phyloP scores from a whole-genome alignment of 2,888 invertebrate genomes.

The Himalopsyche japonica region DNA sequence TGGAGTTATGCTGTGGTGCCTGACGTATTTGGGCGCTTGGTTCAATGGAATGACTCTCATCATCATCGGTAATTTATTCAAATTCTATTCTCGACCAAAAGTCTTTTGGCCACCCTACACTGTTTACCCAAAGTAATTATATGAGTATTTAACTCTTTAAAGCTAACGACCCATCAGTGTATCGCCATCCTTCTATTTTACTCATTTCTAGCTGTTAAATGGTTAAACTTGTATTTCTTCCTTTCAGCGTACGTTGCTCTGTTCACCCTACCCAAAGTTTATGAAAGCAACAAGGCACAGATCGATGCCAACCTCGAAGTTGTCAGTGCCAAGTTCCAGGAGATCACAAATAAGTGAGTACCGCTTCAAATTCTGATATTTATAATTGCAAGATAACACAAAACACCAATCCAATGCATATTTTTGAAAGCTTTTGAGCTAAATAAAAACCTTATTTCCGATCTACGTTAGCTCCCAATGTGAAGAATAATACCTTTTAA shows the following conservation, averaged over 20 bases:
- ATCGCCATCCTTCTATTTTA: no score
- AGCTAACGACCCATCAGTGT: no score
- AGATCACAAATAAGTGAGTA: conserved; percentile 86
- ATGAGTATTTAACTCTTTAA: no score
- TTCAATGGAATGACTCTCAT: conserved; percentile 99
- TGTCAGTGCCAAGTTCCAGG: conserved; percentile 84
- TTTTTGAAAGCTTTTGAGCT: neutral
- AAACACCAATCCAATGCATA: neutral
- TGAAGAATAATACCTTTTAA: no score
- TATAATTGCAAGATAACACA: neutral
- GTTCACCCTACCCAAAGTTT: conserved; percentile 95
- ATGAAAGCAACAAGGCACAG: conserved; percentile 92
- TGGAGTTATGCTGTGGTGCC: conserved; percentile 90
- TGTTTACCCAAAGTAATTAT: no score
- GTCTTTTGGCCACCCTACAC: no score
- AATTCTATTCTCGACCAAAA: no score
- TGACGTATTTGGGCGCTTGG: conserved; percentile 97
- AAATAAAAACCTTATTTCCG: no score
- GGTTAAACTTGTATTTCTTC: neutral
- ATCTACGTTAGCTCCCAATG: no score
- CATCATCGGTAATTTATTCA: conserved; percentile 73
- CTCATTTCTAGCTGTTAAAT: no score
- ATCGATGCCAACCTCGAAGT: conserved; percentile 90
- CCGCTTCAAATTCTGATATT: neutral
- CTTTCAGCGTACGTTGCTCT: conserved; percentile 85